These are phyloP conservation scores for Vireo altiloquus DNA, from an alignment of 2,113 vertebrate species.

Conservation along the genomic window DNA sequence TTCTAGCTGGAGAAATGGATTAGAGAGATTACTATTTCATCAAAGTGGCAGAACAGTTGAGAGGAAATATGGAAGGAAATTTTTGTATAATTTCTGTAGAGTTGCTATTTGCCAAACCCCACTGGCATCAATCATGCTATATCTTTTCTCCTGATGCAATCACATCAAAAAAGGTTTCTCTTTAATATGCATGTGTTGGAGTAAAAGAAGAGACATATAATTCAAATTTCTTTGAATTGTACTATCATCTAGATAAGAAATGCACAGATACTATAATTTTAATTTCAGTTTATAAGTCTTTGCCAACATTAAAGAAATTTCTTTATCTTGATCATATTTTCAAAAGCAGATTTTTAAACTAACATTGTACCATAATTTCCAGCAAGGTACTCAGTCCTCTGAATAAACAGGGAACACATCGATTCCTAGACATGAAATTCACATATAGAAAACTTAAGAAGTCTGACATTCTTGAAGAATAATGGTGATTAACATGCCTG, in stretches of 20 bases:
- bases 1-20: constrained; percentile 31
- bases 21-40: constrained; percentile 54
- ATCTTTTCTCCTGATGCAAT: constrained; percentile 21
- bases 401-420: background rate
- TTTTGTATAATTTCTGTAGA: constrained; percentile 38
- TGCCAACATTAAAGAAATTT: background rate
- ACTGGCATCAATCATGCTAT: background rate
- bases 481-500: background rate
- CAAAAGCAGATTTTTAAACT: background rate
- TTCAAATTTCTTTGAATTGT: background rate
- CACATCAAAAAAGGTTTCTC: background rate
- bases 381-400: background rate
- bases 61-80: constrained; percentile 42
- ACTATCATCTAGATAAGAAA: background rate
- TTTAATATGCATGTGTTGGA: constrained; percentile 1
- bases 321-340: background rate
- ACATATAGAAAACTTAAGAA: background rate
- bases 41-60: constrained; percentile 43
- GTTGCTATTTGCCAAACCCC: constrained; percentile 24
- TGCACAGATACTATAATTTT: background rate
- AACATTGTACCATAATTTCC: background rate
- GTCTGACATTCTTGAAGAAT: background rate
- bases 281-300: background rate
- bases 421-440: background rate
- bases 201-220: background rate